Conservation (phyloP, 2,113 vertebrate species). For the Callospermophilus lateralis region DNA sequence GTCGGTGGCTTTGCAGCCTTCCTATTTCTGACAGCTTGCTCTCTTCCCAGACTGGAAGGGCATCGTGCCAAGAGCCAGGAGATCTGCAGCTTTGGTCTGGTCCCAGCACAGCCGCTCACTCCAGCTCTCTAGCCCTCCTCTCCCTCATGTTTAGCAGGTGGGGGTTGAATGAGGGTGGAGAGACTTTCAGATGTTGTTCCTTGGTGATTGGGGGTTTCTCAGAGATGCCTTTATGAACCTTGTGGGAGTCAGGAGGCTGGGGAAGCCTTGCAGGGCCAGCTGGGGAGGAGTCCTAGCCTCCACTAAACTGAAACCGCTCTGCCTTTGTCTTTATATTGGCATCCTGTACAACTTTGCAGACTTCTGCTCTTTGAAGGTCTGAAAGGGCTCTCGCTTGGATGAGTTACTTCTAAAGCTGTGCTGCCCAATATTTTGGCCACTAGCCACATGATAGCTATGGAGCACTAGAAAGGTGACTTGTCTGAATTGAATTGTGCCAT, state of each 20-base stretch:
- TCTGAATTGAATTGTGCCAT: neutral
- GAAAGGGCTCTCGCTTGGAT: neutral
- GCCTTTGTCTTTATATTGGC: neutral
- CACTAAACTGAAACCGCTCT: neutral
- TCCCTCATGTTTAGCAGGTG: neutral
- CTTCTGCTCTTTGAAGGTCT: neutral
- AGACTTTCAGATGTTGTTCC: neutral
- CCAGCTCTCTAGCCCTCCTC: neutral
- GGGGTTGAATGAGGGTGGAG: neutral
- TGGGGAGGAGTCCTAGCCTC: neutral
- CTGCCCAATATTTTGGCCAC: neutral
- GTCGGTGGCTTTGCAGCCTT: neutral
- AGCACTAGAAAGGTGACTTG: neutral
- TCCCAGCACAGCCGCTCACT: neutral
- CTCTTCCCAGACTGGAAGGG: neutral
- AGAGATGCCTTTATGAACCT: neutral
- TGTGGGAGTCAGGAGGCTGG: neutral
- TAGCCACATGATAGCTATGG: neutral
- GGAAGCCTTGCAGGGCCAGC: rapidly evolving
- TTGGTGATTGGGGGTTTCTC: neutral
- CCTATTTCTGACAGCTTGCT: neutral
- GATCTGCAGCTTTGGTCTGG: neutral
- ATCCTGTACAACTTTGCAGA: neutral
- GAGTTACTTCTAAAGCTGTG: neutral
- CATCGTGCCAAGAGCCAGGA: neutral